phyloP scores from a whole-genome alignment of 2,113 vertebrate genomes.

The Anseranas semipalmata region DNA sequence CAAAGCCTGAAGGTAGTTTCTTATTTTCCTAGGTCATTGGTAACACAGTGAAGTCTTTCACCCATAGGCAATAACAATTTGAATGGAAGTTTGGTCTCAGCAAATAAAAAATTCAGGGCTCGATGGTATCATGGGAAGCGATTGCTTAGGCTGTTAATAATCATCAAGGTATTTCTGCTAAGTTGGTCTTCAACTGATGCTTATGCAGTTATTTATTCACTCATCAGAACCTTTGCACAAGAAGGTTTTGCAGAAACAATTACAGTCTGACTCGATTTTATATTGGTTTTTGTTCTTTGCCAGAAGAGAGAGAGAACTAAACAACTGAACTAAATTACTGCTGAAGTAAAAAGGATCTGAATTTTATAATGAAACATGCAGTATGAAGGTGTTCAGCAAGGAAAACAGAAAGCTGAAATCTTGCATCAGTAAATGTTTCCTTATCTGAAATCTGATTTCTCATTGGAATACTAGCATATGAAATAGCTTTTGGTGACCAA shows the following conservation, averaged over 20 bases:
- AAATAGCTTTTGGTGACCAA: background rate
- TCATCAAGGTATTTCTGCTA: background rate
- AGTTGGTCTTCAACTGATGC: background rate
- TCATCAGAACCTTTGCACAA: background rate
- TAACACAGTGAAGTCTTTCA: background rate
- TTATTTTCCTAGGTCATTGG: fast-evolving
- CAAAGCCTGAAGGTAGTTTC: background rate
- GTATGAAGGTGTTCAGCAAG: background rate
- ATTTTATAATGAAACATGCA: background rate
- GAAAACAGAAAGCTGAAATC: background rate
- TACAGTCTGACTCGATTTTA: background rate
- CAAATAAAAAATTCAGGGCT: background rate
- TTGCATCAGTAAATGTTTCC: background rate
- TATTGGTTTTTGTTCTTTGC: background rate
- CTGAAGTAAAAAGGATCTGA: background rate
- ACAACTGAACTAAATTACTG: background rate
- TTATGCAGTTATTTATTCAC: background rate
- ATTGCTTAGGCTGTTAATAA: background rate
- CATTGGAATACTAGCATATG: background rate
- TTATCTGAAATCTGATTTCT: background rate
- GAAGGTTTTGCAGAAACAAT: background rate
- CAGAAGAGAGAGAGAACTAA: background rate
- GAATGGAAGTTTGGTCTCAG: background rate
- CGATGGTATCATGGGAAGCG: background rate
- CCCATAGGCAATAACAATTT: background rate